A percentile compares a stretch with the other conserved stretches of the same genome.
Conservation (phyloP, 2,797 vertebrate species). For the Mico argentatus region DNA sequence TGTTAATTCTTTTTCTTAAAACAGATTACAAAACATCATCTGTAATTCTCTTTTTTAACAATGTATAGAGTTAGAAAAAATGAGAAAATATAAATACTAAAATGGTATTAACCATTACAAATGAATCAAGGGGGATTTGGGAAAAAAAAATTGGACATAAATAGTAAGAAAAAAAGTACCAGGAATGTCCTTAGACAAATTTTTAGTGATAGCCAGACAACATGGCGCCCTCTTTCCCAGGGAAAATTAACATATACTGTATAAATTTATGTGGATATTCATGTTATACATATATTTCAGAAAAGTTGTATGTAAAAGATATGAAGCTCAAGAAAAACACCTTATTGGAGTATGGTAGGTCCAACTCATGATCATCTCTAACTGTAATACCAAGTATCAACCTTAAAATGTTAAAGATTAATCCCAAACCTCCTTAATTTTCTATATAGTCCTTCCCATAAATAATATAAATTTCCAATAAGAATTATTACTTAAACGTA, state of each 20-base stretch:
- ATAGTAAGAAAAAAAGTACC: neutral
- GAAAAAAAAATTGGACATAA: neutral
- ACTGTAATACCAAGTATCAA: neutral
- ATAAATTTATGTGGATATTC: neutral
- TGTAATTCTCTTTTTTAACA: neutral
- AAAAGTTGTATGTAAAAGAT: neutral
- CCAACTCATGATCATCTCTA: neutral
- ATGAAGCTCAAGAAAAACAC: neutral
- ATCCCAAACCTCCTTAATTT: neutral
- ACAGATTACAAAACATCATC: neutral
- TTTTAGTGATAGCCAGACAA: neutral
- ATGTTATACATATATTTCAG: neutral
- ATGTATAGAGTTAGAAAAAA: neutral
- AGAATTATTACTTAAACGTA: neutral
- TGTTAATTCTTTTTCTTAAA: neutral
- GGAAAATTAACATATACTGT: neutral
- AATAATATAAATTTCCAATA: neutral
- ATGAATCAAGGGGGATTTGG: neutral
- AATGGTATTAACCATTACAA: neutral
- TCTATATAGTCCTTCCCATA: neutral
- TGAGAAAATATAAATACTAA: neutral
- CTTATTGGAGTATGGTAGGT: neutral
- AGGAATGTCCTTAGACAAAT: neutral
- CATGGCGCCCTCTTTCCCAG: rapidly evolving
- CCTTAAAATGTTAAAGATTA: neutral